Conservation (phyloP, 30 jellyfish, hydroid and myxozoan genomes). For the Calvadosia cruxmelitensis region DNA sequence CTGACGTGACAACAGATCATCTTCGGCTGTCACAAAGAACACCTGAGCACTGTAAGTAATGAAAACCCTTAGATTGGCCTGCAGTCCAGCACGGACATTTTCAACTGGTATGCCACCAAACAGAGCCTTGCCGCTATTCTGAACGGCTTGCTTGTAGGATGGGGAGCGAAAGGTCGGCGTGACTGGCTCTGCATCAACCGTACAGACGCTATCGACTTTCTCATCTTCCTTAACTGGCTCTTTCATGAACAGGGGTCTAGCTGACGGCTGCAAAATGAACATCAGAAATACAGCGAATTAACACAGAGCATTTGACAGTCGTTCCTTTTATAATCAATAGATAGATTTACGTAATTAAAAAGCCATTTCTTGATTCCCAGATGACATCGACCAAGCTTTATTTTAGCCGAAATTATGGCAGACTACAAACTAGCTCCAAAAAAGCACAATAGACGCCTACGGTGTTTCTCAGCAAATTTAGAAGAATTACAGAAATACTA, state of each 20-base stretch:
- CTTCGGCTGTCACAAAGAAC: slow-evolving; percentile 48
- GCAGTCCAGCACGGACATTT: slow-evolving; percentile 86
- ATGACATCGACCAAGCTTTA: not conserved
- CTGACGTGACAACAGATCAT: slow-evolving; percentile 64
- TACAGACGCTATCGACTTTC: slow-evolving; percentile 4
- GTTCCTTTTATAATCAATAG: too few species aligned
- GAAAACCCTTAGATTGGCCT: slow-evolving; percentile 63
- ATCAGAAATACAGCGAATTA: not conserved
- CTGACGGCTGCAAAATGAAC: slow-evolving; percentile 25
- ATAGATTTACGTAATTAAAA: too few species aligned
- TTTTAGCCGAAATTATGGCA: too few species aligned
- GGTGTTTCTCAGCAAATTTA: too few species aligned
- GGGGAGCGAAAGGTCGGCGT: slow-evolving; percentile 77
- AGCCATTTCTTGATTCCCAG: too few species aligned
- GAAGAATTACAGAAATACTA: too few species aligned
- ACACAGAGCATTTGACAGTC: too few species aligned
- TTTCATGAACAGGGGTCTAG: slow-evolving; percentile 72
- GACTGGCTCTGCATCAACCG: slow-evolving; percentile 20
- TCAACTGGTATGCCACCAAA: slow-evolving; percentile 67
- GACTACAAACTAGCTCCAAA: too few species aligned
- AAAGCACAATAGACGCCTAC: too few species aligned
- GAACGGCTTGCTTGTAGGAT: slow-evolving; percentile 95
- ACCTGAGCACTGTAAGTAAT: slow-evolving; percentile 62
- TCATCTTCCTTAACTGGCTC: slow-evolving; percentile 48
- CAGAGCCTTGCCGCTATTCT: slow-evolving; percentile 54